phyloP scores from a whole-genome alignment of 2,888 invertebrate species.

The Ennomos fuscantarius region DNA sequence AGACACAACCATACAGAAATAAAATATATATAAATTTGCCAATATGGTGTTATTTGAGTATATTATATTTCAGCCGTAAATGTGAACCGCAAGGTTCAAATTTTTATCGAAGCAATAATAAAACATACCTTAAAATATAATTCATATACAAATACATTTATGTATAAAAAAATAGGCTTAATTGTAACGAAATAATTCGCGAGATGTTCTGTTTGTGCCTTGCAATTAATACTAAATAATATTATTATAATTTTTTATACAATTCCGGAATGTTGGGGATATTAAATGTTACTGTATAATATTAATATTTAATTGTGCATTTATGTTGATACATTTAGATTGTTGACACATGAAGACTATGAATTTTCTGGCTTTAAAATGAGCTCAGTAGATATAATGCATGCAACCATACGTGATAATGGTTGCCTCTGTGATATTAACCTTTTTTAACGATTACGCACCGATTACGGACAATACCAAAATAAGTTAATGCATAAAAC shows the following conservation, averaged over 20 bases:
- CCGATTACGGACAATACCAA: conserved; percentile 20
- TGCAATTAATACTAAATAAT: conserved; percentile 5
- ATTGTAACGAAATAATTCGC: neutral
- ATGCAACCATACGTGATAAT: conserved; percentile 28
- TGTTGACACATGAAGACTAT: conserved; percentile 11
- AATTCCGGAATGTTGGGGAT: conserved; percentile 10
- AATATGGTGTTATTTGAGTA: too few relatives aligned
- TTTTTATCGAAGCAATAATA: neutral
- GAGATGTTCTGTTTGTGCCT: conserved; percentile 9
- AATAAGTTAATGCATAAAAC: too few relatives aligned
- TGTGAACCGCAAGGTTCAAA: too few relatives aligned
- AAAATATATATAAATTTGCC: too few relatives aligned
- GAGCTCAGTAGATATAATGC: conserved; percentile 7
- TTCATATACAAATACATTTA: neutral
- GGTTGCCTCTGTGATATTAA: conserved; percentile 69
- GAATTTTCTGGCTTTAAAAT: conserved; percentile 11
- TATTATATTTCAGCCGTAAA: too few relatives aligned
- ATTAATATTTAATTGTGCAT: conserved; percentile 16
- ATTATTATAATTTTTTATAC: conserved; percentile 10
- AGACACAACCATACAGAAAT: too few relatives aligned
- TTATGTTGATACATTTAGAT: conserved; percentile 9
- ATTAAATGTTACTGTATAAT: neutral
- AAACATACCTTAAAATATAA: neutral
- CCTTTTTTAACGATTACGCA: conserved; percentile 16
- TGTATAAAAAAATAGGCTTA: too few relatives aligned